Percentiles rank a stretch among this genome's conserved stretches.
Evolutionary conservation across 2,797 vertebrate genomes (phyloP).

Genomic region (Melanotaenia trifasciata): DNA sequence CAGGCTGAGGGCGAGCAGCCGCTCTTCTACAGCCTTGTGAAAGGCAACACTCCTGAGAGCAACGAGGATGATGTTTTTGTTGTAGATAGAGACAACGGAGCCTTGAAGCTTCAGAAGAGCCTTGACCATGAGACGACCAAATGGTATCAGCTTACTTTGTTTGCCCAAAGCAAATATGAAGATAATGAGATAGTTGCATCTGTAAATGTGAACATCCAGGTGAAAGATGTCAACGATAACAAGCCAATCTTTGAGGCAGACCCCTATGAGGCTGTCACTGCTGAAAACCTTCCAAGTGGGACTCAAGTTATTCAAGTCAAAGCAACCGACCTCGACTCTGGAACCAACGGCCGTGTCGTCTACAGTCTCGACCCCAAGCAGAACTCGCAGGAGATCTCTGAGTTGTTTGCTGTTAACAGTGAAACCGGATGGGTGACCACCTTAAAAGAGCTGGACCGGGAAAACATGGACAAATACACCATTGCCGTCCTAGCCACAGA

Average conservation of each 20-base stretch:
- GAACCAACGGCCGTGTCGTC: constrained; percentile 90
- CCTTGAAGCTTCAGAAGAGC: constrained; percentile 92
- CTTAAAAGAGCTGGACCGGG: constrained; percentile 92
- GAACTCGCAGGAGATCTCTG: constrained; percentile 81
- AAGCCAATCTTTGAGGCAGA: constrained; percentile 91
- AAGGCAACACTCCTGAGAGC: constrained; percentile 93
- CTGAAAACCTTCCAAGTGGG: constrained; percentile 92
- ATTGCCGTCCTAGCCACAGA: constrained; percentile 90
- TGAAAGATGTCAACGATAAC: constrained; percentile 96
- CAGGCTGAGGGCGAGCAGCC: constrained; percentile 86
- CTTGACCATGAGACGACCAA: constrained; percentile 95
- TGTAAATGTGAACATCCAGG: constrained; percentile 91
- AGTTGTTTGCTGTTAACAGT: constrained; percentile 90
- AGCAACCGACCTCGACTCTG: constrained; percentile 92
- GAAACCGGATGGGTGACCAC: constrained; percentile 97
- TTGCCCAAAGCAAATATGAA: constrained; percentile 82
- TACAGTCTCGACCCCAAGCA: constrained; percentile 91
- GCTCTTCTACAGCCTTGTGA: constrained; percentile 88
- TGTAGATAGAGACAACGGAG: constrained; percentile 89
- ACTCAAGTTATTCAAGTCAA: constrained; percentile 92
- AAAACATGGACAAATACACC: constrained; percentile 84
- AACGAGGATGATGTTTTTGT: constrained; percentile 93
- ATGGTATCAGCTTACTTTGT: constrained; percentile 94
- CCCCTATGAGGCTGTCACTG: constrained; percentile 91
- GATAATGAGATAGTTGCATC: constrained; percentile 85